These are phyloP conservation scores for Brachypalpus laphriformis DNA, from an alignment of 2,888 invertebrate species.

Conservation along the genomic window DNA sequence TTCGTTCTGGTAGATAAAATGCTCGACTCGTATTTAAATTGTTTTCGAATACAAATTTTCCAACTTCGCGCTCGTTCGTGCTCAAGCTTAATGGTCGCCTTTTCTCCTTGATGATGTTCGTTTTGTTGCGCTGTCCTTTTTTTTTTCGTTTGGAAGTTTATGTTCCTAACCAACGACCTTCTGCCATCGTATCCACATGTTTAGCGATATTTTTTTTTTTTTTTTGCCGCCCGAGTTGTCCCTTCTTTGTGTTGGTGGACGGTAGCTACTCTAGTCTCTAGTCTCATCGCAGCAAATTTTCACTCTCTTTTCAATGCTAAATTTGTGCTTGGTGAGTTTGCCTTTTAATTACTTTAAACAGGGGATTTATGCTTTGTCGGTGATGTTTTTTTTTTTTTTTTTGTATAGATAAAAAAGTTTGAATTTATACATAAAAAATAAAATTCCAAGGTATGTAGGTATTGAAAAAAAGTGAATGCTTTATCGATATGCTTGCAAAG, in stretches of 20 bases:
- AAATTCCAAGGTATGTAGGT: too few relatives aligned
- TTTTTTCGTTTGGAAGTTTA: slow-evolving; percentile 21
- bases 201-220: not conserved
- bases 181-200: not conserved
- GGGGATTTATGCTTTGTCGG: slow-evolving; percentile 26
- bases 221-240: not conserved
- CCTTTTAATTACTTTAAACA: slow-evolving; percentile 51
- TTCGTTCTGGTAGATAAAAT: slow-evolving; percentile 74
- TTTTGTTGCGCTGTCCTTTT: slow-evolving; percentile 20
- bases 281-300: slow-evolving; percentile 2
- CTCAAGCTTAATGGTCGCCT: slow-evolving; percentile 65
- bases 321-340: slow-evolving; percentile 42
- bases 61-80: slow-evolving; percentile 46
- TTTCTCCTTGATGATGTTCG: slow-evolving; percentile 42
- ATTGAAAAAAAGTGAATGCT: not conserved
- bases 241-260: not conserved
- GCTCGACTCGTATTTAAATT: slow-evolving; percentile 75
- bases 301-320: slow-evolving; percentile 14
- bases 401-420: too few relatives aligned
- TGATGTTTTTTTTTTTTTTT: not conserved
- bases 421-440: too few relatives aligned
- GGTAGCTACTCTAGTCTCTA: slow-evolving; percentile 7
- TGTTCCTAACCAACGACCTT: not conserved
- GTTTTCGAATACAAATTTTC: slow-evolving; percentile 74
- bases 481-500: too few relatives aligned